Evolutionary conservation across 2,797 vertebrate species (phyloP).

Genomic region (Naso thynnoides): DNA sequence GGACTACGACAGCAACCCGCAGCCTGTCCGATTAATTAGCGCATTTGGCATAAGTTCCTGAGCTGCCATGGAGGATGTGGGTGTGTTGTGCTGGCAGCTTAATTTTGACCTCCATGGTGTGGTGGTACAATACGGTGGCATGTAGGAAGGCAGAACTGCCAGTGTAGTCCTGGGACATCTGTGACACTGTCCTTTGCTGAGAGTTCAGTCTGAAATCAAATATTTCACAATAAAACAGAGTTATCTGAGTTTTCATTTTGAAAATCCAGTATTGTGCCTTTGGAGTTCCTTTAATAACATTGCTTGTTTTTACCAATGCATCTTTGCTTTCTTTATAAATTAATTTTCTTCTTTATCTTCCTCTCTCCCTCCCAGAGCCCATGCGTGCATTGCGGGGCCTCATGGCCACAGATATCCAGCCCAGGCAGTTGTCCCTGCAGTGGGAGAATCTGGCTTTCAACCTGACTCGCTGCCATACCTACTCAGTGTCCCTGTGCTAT

Average conservation of each 20-base stretch:
- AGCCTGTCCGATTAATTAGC: conserved; percentile 81
- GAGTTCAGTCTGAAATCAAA: conserved; percentile 13
- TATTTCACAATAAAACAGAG: conserved; percentile 20
- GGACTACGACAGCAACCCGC: conserved; percentile 60
- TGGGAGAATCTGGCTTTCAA: conserved; percentile 98
- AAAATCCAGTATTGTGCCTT: conserved; percentile 1
- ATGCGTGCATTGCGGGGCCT: conserved; percentile 93
- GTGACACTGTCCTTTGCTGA: conserved; percentile 12
- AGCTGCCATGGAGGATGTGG: conserved; percentile 65
- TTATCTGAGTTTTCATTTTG: conserved; percentile 27
- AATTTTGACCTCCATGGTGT: conserved; percentile 69
- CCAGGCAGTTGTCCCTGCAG: conserved; percentile 93
- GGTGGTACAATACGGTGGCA: conserved; percentile 47
- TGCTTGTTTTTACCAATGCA: conserved; percentile 20
- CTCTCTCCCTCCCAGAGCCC: conserved; percentile 85
- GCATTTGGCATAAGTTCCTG: conserved; percentile 78
- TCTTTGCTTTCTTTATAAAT: conserved; percentile 6
- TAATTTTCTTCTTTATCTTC: conserved; percentile 4
- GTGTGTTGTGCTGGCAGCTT: conserved; percentile 67
- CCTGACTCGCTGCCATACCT: conserved; percentile 97
- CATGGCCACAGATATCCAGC: conserved; percentile 90
- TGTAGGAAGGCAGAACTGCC: conserved; percentile 47
- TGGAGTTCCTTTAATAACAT: conserved; percentile 15
- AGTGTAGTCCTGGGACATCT: conserved; percentile 41
- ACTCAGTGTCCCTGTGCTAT: conserved; percentile 94